Evolutionary conservation across 2,888 invertebrate genomes (phyloP).

Genomic region (Macropis europaea): DNA sequence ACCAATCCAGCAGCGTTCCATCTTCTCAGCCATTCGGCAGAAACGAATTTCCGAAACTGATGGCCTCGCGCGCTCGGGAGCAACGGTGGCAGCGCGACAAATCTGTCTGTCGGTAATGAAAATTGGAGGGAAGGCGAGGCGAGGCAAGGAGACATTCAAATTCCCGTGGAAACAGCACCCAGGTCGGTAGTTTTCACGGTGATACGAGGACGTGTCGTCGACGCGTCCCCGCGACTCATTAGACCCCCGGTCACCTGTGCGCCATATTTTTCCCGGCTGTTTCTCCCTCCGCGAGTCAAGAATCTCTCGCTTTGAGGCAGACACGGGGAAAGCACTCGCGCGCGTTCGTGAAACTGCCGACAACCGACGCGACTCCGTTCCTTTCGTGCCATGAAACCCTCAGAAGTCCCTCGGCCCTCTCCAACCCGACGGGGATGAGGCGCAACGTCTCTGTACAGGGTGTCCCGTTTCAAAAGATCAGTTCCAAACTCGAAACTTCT

Average conservation of each 20-base stretch:
- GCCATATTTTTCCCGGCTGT: slow-evolving; percentile 11
- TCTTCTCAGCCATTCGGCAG: too few species aligned
- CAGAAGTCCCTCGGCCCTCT: slow-evolving; percentile 50
- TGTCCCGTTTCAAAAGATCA: slow-evolving; percentile 23
- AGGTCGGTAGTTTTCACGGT: not conserved
- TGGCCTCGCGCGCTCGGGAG: too few species aligned
- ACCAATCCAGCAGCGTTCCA: too few species aligned
- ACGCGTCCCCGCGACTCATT: slow-evolving; percentile 17
- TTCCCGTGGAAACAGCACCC: not conserved
- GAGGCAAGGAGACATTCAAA: not conserved
- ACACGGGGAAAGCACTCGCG: slow-evolving; percentile 32
- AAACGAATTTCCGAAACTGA: too few species aligned
- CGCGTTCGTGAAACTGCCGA: slow-evolving; percentile 1
- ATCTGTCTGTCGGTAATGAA: slow-evolving; percentile 15
- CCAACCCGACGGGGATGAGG: slow-evolving; percentile 39
- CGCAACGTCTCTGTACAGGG: slow-evolving; percentile 8
- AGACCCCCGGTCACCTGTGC: slow-evolving; percentile 15
- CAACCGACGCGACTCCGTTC: slow-evolving; percentile 37
- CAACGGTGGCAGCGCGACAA: not conserved
- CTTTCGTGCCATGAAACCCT: slow-evolving; percentile 45
- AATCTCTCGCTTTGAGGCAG: slow-evolving; percentile 33
- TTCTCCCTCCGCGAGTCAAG: not conserved
- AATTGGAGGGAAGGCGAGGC: not conserved
- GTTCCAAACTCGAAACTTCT: not conserved
- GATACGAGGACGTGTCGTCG: not conserved